Conservation (phyloP, 2,797 vertebrate species). For the Hydrolagus colliei region DNA sequence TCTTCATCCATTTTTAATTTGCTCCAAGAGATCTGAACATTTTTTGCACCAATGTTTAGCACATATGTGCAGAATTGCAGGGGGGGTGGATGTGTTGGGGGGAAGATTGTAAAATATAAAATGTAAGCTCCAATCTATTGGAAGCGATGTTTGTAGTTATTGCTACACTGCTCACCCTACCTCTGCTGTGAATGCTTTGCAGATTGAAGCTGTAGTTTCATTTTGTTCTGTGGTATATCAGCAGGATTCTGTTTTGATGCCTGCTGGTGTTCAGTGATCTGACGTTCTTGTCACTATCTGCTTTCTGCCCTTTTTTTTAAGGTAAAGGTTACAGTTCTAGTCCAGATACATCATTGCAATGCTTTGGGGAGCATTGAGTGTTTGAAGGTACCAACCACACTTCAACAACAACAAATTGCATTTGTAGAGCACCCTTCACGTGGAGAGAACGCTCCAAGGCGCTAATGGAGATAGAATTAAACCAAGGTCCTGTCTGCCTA, state of each 20-base stretch:
- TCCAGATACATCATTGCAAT: too few species aligned
- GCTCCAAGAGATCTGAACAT: neutral
- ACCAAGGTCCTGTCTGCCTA: too few species aligned
- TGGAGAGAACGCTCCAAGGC: too few species aligned
- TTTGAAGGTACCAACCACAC: neutral
- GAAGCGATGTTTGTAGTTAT: slow-evolving; percentile 32
- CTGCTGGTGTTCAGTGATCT: neutral
- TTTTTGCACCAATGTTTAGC: neutral
- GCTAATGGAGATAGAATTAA: too few species aligned
- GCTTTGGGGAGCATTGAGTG: too few species aligned
- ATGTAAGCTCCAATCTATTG: slow-evolving; percentile 21
- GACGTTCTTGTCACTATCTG: slow-evolving; percentile 14
- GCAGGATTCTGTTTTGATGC: slow-evolving; percentile 33
- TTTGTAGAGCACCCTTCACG: too few species aligned
- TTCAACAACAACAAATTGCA: neutral
- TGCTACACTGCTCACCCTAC: neutral
- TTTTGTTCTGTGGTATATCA: slow-evolving; percentile 20
- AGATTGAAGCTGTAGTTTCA: slow-evolving; percentile 5
- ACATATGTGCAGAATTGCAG: neutral
- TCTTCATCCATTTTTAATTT: neutral
- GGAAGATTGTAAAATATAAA: too few species aligned
- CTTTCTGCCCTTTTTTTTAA: too few species aligned
- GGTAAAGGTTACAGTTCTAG: too few species aligned
- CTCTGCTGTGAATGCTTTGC: neutral
- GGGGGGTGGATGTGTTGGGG: too few species aligned